Conservation (phyloP, 2,113 vertebrate genomes). For the Pygathrix nemaeus region DNA sequence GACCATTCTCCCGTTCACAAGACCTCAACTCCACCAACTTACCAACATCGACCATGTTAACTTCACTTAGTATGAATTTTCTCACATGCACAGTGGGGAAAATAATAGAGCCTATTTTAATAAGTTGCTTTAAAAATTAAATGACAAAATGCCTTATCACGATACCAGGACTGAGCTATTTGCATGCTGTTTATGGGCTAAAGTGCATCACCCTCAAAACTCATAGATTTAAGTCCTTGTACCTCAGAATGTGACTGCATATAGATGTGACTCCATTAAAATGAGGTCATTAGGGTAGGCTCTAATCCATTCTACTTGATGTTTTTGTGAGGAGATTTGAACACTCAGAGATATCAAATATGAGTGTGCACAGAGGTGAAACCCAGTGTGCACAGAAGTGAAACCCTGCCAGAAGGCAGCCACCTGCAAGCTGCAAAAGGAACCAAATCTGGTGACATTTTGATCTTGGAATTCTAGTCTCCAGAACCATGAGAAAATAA, state of each 20-base stretch:
- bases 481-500: too few relatives aligned
- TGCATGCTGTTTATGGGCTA: not conserved
- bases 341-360: too few relatives aligned
- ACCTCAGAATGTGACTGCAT: not conserved
- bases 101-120: not conserved
- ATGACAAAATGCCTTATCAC: not conserved
- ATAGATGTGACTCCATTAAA: too few relatives aligned
- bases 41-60: not conserved
- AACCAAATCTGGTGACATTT: too few relatives aligned
- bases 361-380: too few relatives aligned
- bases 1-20: not conserved
- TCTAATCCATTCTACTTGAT: too few relatives aligned
- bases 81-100: not conserved
- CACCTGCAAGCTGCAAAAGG: too few relatives aligned
- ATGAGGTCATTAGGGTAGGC: too few relatives aligned
- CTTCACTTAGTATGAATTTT: not conserved
- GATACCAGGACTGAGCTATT: not conserved
- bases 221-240: not conserved
- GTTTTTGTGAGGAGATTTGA: too few relatives aligned
- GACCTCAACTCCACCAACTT: not conserved
- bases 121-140: not conserved
- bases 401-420: too few relatives aligned
- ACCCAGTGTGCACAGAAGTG: too few relatives aligned
- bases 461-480: too few relatives aligned
- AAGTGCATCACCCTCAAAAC: not conserved